phyloP scores from a whole-genome alignment of 2,113 vertebrate species.

The Triplophysa rosa region DNA sequence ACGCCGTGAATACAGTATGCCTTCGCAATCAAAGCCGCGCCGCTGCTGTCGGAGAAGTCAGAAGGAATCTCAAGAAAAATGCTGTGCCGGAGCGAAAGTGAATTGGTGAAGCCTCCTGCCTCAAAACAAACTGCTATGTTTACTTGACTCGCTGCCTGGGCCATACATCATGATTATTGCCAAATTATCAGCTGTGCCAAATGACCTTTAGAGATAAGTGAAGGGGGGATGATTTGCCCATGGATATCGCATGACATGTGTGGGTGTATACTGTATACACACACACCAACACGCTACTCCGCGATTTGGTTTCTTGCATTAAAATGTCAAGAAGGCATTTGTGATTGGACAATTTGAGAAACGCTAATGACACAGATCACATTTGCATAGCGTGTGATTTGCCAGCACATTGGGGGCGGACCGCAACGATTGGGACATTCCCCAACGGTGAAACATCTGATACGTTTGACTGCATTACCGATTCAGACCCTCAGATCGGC shows the following conservation, averaged over 20 bases:
- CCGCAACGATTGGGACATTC: not conserved
- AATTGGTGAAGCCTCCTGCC: slow-evolving; percentile 41
- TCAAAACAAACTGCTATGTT: slow-evolving; percentile 48
- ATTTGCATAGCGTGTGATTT: slow-evolving; percentile 39
- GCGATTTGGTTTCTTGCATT: slow-evolving; percentile 33
- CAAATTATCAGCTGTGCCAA: slow-evolving; percentile 51
- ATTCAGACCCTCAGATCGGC: not conserved
- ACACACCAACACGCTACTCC: not conserved
- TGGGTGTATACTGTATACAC: slow-evolving; percentile 11
- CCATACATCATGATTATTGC: slow-evolving; percentile 51
- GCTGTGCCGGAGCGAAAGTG: not conserved
- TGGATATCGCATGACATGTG: slow-evolving; percentile 22
- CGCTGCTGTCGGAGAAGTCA: not conserved
- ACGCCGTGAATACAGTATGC: not conserved
- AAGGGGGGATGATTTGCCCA: slow-evolving; percentile 33
- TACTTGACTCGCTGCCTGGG: slow-evolving; percentile 37
- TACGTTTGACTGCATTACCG: slow-evolving; percentile 13
- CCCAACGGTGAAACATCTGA: slow-evolving; percentile 10
- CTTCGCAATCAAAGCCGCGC: not conserved
- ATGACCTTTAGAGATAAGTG: slow-evolving; percentile 48
- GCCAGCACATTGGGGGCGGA: not conserved
- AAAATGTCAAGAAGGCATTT: slow-evolving; percentile 32
- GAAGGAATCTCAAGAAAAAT: slow-evolving; percentile 3
- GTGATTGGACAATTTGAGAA: slow-evolving; percentile 26
- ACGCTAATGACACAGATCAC: not conserved